phyloP scores from a whole-genome alignment of 2,113 vertebrate species.

The Sus scrofa region DNA sequence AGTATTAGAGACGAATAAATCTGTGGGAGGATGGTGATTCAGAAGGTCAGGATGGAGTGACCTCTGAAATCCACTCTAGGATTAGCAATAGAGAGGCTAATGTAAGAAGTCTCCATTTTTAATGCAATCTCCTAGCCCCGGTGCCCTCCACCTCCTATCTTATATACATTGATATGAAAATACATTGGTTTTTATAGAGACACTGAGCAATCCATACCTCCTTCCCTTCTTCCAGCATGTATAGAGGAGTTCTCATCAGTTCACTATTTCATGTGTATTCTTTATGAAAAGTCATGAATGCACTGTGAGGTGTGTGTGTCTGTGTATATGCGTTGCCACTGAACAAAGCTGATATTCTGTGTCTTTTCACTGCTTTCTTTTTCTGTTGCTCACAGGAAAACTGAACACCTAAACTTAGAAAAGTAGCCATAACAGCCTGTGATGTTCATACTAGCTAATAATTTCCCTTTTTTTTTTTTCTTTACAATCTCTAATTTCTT shows the following conservation, averaged over 20 bases:
- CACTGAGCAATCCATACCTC: background rate
- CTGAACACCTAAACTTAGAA: background rate
- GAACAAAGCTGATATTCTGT: background rate
- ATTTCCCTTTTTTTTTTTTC: background rate
- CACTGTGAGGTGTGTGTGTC: background rate
- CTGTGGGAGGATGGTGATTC: background rate
- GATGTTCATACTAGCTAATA: background rate
- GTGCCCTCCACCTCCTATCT: background rate
- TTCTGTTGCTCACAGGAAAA: background rate
- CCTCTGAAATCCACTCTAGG: constrained; percentile 22
- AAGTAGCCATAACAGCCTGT: background rate
- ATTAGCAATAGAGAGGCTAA: background rate
- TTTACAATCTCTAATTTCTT: background rate
- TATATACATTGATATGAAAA: background rate
- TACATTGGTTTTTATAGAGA: background rate
- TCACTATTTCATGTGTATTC: background rate
- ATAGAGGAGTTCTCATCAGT: background rate
- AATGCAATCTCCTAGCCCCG: background rate
- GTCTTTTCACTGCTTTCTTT: background rate
- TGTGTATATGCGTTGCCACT: background rate
- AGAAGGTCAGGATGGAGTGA: background rate
- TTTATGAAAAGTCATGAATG: background rate
- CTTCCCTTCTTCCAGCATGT: background rate
- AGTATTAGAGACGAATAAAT: background rate
- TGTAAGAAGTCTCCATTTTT: background rate